Evolutionary conservation across 2,888 invertebrate genomes (phyloP).

Genomic region (Acrocyrtus sp.): DNA sequence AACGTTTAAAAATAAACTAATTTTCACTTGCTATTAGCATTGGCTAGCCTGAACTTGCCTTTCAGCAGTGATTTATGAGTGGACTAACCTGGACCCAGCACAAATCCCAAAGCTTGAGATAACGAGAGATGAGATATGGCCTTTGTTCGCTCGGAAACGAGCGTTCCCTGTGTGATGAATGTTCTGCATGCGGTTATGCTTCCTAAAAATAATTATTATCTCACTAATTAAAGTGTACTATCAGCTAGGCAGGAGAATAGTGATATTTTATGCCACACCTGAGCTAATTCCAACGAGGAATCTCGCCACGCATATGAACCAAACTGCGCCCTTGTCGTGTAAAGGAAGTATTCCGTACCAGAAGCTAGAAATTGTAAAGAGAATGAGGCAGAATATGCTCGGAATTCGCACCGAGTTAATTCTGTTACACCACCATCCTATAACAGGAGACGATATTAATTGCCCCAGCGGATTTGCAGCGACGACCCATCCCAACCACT

Average conservation of each 20-base stretch:
- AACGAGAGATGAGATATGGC: slow-evolving; percentile 86
- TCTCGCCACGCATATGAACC: slow-evolving; percentile 80
- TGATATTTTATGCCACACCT: slow-evolving; percentile 79
- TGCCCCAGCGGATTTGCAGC: slow-evolving; percentile 89
- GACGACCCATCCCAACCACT: slow-evolving; percentile 84
- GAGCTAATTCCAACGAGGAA: slow-evolving; percentile 87
- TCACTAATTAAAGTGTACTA: too few species aligned
- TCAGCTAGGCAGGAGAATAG: not conserved
- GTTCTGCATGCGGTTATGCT: slow-evolving; percentile 86
- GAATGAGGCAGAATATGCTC: slow-evolving; percentile 74
- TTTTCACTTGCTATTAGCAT: too few species aligned
- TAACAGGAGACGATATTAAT: slow-evolving; percentile 84
- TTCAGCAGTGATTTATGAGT: slow-evolving; percentile 9
- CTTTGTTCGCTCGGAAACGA: slow-evolving; percentile 79
- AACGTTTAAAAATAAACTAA: slow-evolving; percentile 3
- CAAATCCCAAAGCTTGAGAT: slow-evolving; percentile 87
- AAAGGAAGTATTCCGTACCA: slow-evolving; percentile 82
- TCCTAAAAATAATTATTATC: slow-evolving; percentile 70
- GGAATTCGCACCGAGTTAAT: slow-evolving; percentile 78
- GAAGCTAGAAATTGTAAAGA: slow-evolving; percentile 79
- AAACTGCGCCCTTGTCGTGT: slow-evolving; percentile 72
- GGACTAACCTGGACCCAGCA: slow-evolving; percentile 76
- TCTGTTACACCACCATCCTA: slow-evolving; percentile 87
- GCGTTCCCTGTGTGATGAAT: slow-evolving; percentile 87
- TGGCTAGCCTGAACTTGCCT: not conserved